Conservation (phyloP, 1,140 invertebrate species). For the Drosophila equinoxialis region DNA sequence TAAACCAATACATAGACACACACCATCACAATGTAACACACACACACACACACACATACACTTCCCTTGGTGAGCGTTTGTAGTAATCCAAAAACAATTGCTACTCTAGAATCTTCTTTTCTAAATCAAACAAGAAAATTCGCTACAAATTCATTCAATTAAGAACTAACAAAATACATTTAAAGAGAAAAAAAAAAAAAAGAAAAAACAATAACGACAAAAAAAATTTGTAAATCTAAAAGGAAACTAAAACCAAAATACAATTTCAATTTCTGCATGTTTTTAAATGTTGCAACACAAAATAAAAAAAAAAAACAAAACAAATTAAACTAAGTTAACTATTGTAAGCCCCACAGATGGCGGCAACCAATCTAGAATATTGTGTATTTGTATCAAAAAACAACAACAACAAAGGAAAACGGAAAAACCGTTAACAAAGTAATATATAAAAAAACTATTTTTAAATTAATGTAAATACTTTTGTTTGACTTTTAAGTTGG, state of each 20-base stretch:
- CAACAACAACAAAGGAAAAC: conserved; percentile 43
- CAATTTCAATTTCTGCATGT: conserved; percentile 65
- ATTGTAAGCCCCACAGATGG: conserved; percentile 54
- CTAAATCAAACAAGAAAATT: conserved; percentile 39
- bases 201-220: conserved; percentile 4
- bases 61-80: background rate
- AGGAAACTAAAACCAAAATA: conserved; percentile 44
- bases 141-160: conserved; percentile 4
- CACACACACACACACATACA: background rate
- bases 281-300: conserved; percentile 63
- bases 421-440: conserved; percentile 29
- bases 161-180: background rate
- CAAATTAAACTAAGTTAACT: conserved; percentile 60
- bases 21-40: conserved; percentile 12
- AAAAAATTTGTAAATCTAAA: conserved; percentile 26
- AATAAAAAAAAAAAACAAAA: conserved; percentile 52
- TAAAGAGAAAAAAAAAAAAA: background rate
- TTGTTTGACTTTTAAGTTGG: background rate
- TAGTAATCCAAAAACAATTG: conserved; percentile 20
- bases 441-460: conserved; percentile 63
- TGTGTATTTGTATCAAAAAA: conserved; percentile 68
- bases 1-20: conserved; percentile 25
- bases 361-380: conserved; percentile 46
- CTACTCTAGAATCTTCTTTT: conserved; percentile 37
- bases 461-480: conserved; percentile 53